Conservation (phyloP, 2,888 invertebrate species). For the Ischnura elegans region DNA sequence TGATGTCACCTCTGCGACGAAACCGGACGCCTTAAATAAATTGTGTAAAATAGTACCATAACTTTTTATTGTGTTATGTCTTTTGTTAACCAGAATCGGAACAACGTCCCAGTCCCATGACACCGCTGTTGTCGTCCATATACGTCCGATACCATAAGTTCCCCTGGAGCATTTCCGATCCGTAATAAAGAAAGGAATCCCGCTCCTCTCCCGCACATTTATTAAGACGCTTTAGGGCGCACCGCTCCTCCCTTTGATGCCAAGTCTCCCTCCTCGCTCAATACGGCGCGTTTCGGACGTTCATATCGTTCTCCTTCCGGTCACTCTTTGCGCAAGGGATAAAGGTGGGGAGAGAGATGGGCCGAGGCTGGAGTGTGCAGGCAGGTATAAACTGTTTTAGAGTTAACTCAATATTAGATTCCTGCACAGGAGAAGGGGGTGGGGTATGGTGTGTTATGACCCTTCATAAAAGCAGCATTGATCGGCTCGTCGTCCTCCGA, state of each 20-base stretch:
- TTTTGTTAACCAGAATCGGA: no score
- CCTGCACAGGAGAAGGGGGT: not conserved
- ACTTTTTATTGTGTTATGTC: no score
- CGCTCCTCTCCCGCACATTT: not conserved
- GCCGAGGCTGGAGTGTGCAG: slow-evolving; percentile 19
- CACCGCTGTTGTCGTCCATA: not conserved
- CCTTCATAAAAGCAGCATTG: slow-evolving; percentile 28
- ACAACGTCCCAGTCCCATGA: not conserved
- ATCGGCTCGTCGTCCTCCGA: slow-evolving; percentile 14
- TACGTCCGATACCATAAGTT: not conserved
- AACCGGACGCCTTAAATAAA: no score
- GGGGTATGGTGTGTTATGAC: not conserved
- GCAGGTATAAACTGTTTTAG: slow-evolving; percentile 38
- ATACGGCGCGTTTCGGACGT: not conserved
- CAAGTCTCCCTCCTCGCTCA: not conserved
- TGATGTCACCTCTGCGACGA: no score
- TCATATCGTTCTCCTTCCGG: slow-evolving; percentile 2
- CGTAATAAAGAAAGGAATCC: slow-evolving; percentile 27
- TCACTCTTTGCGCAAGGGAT: not conserved
- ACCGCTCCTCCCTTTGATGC: not conserved
- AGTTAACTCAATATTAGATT: slow-evolving; percentile 38
- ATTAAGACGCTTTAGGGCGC: not conserved
- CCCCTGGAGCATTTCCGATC: not conserved
- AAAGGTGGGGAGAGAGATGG: not conserved
- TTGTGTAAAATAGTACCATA: no score